Evolutionary conservation across 1,140 invertebrate species (phyloP).

Genomic region (Temnothorax curvispinosus): DNA sequence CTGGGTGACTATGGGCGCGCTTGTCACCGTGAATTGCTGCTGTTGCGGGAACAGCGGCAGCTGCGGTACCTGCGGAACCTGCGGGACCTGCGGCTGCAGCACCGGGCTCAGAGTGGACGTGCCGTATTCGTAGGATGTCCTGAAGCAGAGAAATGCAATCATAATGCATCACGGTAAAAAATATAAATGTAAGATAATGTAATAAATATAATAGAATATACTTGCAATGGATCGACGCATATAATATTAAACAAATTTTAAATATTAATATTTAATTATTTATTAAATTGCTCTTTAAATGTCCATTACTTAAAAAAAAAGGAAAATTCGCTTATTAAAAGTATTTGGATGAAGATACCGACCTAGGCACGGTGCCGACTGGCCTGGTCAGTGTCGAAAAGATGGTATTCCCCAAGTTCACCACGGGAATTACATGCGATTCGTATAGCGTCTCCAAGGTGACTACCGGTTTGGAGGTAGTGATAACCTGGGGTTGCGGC

Average conservation of each 20-base stretch:
- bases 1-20: constrained; percentile 92
- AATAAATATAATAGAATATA: background rate
- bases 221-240: background rate
- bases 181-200: background rate
- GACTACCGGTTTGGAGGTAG: constrained; percentile 91
- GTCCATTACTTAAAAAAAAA: background rate
- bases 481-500: constrained; percentile 89
- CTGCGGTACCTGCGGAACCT: constrained; percentile 86
- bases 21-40: constrained; percentile 92
- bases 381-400: constrained; percentile 92
- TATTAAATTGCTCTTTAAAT: background rate
- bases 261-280: background rate
- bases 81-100: constrained; percentile 82
- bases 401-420: constrained; percentile 89
- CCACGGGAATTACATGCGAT: constrained; percentile 92
- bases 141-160: background rate
- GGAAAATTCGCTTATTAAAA: background rate
- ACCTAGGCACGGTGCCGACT: constrained; percentile 88
- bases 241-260: background rate
- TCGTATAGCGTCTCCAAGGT: constrained; percentile 92
- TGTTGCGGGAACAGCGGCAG: constrained; percentile 87
- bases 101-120: constrained; percentile 88
- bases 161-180: background rate
- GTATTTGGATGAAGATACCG: background rate
- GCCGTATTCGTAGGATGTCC: constrained; percentile 91